Percentiles rank a stretch among this genome's conserved stretches.
Conservation (phyloP, 1,140 invertebrate genomes). For the Cotesia glomerata region DNA sequence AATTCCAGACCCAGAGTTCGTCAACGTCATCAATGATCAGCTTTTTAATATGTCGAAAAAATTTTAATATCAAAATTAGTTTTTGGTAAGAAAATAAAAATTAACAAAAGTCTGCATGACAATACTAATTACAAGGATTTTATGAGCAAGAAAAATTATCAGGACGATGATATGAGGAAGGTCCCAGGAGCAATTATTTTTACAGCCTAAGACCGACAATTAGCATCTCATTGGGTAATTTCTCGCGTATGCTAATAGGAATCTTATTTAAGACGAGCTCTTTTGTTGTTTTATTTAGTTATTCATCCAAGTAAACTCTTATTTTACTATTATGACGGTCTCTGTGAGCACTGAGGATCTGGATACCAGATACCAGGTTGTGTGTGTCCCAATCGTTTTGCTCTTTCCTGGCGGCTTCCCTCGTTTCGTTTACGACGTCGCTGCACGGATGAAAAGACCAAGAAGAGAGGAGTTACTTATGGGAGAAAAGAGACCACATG, state of each 20-base stretch:
- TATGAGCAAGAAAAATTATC: not conserved
- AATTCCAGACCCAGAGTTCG: not conserved
- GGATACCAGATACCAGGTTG: not conserved
- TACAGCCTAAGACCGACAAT: conserved; percentile 48
- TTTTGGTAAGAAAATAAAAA: no score
- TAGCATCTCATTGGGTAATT: conserved; percentile 59
- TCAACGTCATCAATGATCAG: not conserved
- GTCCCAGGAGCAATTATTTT: conserved; percentile 43
- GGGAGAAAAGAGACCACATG: not conserved
- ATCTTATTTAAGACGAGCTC: conserved; percentile 49
- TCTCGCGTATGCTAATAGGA: conserved; percentile 53
- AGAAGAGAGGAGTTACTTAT: not conserved
- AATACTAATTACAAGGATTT: no score
- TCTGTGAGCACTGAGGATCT: conserved; percentile 18
- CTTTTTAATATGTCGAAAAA: no score
- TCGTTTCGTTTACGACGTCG: conserved; percentile 41
- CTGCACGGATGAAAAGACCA: conserved; percentile 20
- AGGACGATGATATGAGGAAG: not conserved
- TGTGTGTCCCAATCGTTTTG: conserved; percentile 35
- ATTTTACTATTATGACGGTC: conserved; percentile 9
- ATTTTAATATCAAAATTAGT: no score
- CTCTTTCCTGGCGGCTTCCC: conserved; percentile 36
- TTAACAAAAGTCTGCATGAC: no score
- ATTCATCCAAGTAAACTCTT: conserved; percentile 16
- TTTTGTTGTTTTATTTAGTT: conserved; percentile 18